Evolutionary conservation across 1,140 invertebrate genomes (phyloP).

Genomic region (Tachypleus tridentatus): DNA sequence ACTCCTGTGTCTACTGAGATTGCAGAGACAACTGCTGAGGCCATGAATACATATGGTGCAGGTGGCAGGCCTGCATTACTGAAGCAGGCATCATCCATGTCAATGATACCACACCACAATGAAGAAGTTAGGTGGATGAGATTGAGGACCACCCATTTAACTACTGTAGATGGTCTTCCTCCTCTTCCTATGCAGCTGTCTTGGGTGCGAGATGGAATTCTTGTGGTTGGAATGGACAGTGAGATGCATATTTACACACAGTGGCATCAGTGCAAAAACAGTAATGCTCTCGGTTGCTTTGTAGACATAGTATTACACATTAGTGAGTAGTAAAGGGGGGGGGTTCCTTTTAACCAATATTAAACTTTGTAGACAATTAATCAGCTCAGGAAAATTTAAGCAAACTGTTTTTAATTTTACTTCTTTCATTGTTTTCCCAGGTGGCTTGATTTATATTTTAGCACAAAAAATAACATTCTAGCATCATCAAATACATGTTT

Average conservation of each 20-base stretch:
- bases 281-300: background rate
- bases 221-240: conserved; percentile 98
- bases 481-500: no score
- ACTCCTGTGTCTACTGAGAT: conserved; percentile 50
- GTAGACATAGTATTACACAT: no score
- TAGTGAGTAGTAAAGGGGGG: no score
- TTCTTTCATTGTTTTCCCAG: no score
- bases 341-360: no score
- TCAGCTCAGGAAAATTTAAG: no score
- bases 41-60: conserved; percentile 65
- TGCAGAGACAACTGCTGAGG: conserved; percentile 80
- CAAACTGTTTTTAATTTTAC: no score
- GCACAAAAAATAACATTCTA: no score
- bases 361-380: no score
- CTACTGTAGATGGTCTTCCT: conserved; percentile 87
- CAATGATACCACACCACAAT: conserved; percentile 56
- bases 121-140: conserved; percentile 68
- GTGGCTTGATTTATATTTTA: no score
- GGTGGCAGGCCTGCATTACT: conserved; percentile 52
- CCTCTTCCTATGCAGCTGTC: conserved; percentile 96
- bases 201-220: conserved; percentile 94
- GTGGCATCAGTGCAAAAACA: conserved; percentile 45
- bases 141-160: conserved; percentile 74
- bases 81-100: conserved; percentile 71
- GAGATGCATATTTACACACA: conserved; percentile 99